Conservation (phyloP, 2,113 vertebrate genomes). For the Trematocara unimaculatum region DNA sequence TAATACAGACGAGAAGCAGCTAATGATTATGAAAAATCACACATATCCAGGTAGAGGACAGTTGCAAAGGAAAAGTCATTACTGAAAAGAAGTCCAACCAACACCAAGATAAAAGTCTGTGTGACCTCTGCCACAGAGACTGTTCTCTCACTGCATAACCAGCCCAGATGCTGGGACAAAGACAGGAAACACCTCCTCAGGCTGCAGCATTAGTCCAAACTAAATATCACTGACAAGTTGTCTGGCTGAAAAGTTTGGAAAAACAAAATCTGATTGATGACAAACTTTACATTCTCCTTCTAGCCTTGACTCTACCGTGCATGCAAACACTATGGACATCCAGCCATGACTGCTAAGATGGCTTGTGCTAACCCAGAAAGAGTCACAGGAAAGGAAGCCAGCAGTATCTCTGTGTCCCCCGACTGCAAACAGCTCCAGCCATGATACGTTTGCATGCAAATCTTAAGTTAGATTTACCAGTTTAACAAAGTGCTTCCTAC, state of each 20-base stretch:
- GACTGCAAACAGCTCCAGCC: not conserved
- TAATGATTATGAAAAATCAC: not conserved
- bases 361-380: not conserved
- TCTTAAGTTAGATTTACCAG: not conserved
- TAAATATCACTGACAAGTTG: not conserved
- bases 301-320: not conserved
- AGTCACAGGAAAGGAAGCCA: not conserved
- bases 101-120: not conserved
- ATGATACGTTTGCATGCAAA: not conserved
- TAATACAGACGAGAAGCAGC: not conserved
- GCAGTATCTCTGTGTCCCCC: not conserved
- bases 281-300: not conserved
- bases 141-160: not conserved
- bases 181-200: not conserved
- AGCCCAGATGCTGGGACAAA: not conserved
- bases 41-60: not conserved
- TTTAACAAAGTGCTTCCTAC: not conserved
- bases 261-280: not conserved
- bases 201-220: not conserved
- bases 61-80: not conserved
- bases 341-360: not conserved
- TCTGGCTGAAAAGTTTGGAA: not conserved
- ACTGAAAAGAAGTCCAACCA: not conserved
- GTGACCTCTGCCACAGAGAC: not conserved
- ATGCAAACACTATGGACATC: not conserved